phyloP scores from a whole-genome alignment of 1,140 invertebrate species.

The Drosophila aff. region DNA sequence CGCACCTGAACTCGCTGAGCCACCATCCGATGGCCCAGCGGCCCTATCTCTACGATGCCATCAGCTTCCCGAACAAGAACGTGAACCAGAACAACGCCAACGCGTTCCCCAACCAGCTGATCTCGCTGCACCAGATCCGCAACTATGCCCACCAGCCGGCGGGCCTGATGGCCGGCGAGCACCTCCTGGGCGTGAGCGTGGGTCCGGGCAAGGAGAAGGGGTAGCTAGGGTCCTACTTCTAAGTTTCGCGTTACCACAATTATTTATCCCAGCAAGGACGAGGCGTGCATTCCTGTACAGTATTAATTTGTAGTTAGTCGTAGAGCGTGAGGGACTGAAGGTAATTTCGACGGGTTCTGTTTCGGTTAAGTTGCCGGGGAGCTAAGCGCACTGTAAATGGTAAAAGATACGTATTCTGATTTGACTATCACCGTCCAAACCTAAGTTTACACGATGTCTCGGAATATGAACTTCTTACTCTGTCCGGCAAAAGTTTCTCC shows the following conservation, averaged over 20 bases:
- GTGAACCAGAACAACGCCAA: slow-evolving; percentile 87
- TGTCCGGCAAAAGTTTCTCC: slow-evolving; percentile 13
- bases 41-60: slow-evolving; percentile 96
- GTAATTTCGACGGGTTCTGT: slow-evolving; percentile 23
- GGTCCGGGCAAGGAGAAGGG: slow-evolving; percentile 84
- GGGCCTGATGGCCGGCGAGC: slow-evolving; percentile 83
- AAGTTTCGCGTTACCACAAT: slow-evolving; percentile 48
- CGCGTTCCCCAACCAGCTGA: slow-evolving; percentile 96
- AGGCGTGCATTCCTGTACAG: slow-evolving; percentile 74
- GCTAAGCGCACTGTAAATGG: slow-evolving; percentile 53
- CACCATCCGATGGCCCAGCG: slow-evolving; percentile 91
- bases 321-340: slow-evolving; percentile 34
- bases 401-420: slow-evolving; percentile 61
- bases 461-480: slow-evolving; percentile 1
- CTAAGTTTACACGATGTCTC: slow-evolving; percentile 43
- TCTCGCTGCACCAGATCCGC: slow-evolving; percentile 97
- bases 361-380: slow-evolving; percentile 33
- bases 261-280: slow-evolving; percentile 25
- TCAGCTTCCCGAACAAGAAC: slow-evolving; percentile 90
- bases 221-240: slow-evolving; percentile 84
- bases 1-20: slow-evolving; percentile 91
- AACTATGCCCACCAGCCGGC: slow-evolving; percentile 98
- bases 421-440: slow-evolving; percentile 69
- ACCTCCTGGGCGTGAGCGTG: slow-evolving; percentile 83
- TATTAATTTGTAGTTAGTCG: slow-evolving; percentile 81